Conservation (phyloP, 2,797 vertebrate species). For the Huso huso region DNA sequence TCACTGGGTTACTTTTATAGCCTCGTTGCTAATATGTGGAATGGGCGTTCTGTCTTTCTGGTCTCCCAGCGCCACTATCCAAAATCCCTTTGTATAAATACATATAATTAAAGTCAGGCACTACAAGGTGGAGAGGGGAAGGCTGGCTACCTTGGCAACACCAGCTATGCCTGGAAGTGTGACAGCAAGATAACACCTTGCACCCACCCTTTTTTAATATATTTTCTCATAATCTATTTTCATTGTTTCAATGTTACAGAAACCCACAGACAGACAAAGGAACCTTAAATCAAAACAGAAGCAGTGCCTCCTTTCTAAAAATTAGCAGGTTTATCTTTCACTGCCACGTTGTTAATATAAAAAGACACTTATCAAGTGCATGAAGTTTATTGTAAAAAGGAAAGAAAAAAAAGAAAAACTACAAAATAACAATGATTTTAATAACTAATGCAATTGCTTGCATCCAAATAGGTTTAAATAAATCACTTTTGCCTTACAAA, state of each 20-base stretch:
- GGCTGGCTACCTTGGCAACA: conserved; percentile 11
- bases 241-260: neutral
- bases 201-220: too few relatives aligned
- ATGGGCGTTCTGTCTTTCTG: too few relatives aligned
- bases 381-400: neutral
- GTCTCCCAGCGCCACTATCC: too few relatives aligned
- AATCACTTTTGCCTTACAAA: too few relatives aligned
- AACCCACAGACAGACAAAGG: neutral
- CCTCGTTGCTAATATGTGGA: too few relatives aligned
- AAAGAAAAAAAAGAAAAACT: too few relatives aligned
- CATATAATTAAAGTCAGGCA: conserved; percentile 5
- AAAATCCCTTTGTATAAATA: neutral
- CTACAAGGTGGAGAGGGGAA: neutral
- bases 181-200: too few relatives aligned
- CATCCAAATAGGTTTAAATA: too few relatives aligned
- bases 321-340: conserved; percentile 38
- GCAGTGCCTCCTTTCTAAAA: conserved; percentile 1
- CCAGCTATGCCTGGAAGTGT: neutral
- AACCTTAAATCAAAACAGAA: neutral
- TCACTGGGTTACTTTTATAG: too few relatives aligned
- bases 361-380: conserved; percentile 28
- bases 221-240: too few relatives aligned
- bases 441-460: too few relatives aligned
- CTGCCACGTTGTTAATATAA: conserved; percentile 32
- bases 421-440: too few relatives aligned